Percentiles rank a stretch among this genome's conserved stretches.
Evolutionary conservation across 2,797 vertebrate genomes (phyloP).

Genomic region (Chelmon rostratus): DNA sequence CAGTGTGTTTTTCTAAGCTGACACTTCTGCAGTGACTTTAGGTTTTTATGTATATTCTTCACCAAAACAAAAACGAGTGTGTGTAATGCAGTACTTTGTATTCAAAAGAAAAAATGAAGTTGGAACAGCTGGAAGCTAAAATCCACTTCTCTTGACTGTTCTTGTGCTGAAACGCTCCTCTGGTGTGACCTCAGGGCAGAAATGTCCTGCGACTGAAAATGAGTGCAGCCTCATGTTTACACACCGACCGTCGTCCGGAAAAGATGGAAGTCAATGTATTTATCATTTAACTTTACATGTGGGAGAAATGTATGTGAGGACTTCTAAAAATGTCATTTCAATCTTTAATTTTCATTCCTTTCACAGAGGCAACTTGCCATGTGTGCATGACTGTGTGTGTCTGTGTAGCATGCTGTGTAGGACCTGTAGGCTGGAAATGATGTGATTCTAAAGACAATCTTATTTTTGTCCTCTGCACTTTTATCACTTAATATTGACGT

Average conservation of each 20-base stretch:
- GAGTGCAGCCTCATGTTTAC: not conserved
- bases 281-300: not conserved
- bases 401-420: too few relatives aligned
- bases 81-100: not conserved
- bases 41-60: not conserved
- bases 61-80: not conserved
- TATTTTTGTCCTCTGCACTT: too few relatives aligned
- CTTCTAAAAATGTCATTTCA: too few relatives aligned
- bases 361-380: too few relatives aligned
- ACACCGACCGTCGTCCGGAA: not conserved
- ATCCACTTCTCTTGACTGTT: not conserved
- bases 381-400: too few relatives aligned
- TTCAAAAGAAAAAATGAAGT: not conserved
- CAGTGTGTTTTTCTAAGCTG: not conserved
- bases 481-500: too few relatives aligned
- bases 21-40: not conserved
- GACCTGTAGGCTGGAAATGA: too few relatives aligned
- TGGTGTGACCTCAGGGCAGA: not conserved
- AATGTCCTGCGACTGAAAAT: not conserved
- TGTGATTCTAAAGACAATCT: too few relatives aligned
- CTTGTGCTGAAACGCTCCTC: not conserved
- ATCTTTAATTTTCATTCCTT: too few relatives aligned
- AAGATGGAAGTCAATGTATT: not conserved
- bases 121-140: not conserved
- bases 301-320: too few relatives aligned